Base-by-base conservation (phyloP, 2,888 invertebrate genomes). In the Orchesella flavescens region DNA sequence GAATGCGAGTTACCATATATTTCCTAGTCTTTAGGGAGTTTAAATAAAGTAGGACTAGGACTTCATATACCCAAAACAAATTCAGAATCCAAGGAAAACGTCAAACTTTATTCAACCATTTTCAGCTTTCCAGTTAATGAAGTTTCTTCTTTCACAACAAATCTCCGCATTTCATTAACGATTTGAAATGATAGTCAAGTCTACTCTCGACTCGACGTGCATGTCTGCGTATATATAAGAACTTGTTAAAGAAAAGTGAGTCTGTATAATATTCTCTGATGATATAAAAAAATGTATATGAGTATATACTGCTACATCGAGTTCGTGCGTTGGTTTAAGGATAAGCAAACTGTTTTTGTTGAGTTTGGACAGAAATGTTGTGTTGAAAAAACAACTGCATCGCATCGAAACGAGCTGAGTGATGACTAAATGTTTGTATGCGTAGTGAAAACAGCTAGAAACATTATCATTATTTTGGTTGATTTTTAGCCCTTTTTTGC, bases 121-220 rank as follows among this genome's bases (percentile, higher is more conserved):
- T 76, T 78, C 71, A 78, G 71, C 59, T 69, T 78, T 78, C 71
- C 63, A 71, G 76, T 61, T 80, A 80, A 80, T 80, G 80, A 80
- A 80, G 80, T 73, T 78, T 80, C 66, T 17, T 65, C 63, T 79
- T 57, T 73, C 46, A 71, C 78, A 79, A 80, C 78, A 80, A 80
- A 73, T 80, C 80, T 57, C 72, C 72, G 55, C 80, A 80, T 73
- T 80, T 80, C 73, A 80, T 73, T 80, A 73, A 46, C 80, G 73
- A 80, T 80, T 80, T 73, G 53, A 73, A 66, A 72, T 61, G 63
- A 71, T 71, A 46, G 77, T 66, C 53, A 76, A 21, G 59, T 59
- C 44, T 44, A 4, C 21, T 21, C 17, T 61, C 23, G 23, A 19
- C 57, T 34, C 34, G 34, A 34, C 34, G 34, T 34, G 34, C 34